Percentiles rank a stretch among this genome's conserved stretches.
These are phyloP conservation scores for Philhelius pedissequus DNA, from an alignment of 2,888 invertebrate species.

Conservation along the genomic window DNA sequence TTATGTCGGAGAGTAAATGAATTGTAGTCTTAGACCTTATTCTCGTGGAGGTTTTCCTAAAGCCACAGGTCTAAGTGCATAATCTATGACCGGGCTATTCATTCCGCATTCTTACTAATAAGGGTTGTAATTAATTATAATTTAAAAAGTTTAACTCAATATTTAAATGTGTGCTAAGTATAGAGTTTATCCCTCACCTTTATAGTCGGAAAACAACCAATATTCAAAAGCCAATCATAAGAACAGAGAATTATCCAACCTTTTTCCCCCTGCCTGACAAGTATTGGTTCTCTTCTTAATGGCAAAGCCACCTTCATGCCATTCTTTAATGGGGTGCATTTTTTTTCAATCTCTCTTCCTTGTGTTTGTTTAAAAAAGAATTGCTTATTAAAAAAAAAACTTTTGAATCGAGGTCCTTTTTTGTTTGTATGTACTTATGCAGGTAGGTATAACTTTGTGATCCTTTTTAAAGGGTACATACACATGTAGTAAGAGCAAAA, in stretches of 20 bases:
- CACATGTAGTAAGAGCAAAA: slow-evolving; percentile 44
- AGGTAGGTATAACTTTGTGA: background rate
- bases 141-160: too few species aligned
- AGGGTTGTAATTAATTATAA: too few species aligned
- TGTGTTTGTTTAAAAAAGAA: slow-evolving; percentile 28
- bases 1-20: too few species aligned
- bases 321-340: slow-evolving; percentile 29
- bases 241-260: background rate
- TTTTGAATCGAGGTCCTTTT: slow-evolving; percentile 39
- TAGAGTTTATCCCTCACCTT: too few species aligned
- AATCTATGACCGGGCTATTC: too few species aligned
- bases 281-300: background rate
- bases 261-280: slow-evolving; percentile 2
- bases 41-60: too few species aligned
- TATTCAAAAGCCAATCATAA: background rate
- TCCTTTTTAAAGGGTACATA: slow-evolving; percentile 7
- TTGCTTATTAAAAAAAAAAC: slow-evolving; percentile 38
- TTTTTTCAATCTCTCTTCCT: background rate
- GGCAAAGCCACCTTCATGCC: slow-evolving; percentile 34
- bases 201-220: too few species aligned
- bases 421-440: background rate
- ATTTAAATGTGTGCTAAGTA: too few species aligned
- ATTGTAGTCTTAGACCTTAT: too few species aligned
- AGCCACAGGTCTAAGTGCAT: too few species aligned
- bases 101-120: too few species aligned